These are phyloP conservation scores for Oligia fasciuncula DNA, from an alignment of 2,888 invertebrate species.

Conservation along the genomic window DNA sequence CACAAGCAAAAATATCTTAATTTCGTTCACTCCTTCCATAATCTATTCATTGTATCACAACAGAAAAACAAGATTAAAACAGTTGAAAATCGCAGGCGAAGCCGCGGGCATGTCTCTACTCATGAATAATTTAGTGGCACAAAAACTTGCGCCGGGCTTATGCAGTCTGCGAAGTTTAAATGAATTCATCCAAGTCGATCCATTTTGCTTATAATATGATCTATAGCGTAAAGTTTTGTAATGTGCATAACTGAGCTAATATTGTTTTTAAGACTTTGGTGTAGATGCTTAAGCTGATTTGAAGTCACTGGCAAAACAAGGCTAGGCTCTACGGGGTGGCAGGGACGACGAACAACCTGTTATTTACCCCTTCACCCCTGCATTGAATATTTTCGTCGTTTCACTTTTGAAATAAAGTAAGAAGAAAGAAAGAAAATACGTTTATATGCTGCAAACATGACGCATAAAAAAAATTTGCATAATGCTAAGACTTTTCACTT, in stretches of 20 bases:
- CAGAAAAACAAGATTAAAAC: constrained; percentile 61
- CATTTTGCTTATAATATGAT: constrained; percentile 67
- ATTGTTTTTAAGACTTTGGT: constrained; percentile 20
- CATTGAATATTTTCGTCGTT: no score
- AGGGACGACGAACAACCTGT: neutral
- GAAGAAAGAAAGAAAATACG: no score
- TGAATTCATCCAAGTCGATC: constrained; percentile 73
- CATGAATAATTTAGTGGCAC: constrained; percentile 73
- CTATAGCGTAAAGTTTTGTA: constrained; percentile 62
- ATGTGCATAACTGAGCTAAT: constrained; percentile 33
- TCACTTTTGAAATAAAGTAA: no score
- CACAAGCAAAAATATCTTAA: neutral
- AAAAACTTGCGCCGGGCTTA: constrained; percentile 70
- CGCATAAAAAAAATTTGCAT: no score
- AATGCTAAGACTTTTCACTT: no score
- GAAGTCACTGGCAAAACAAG: neutral
- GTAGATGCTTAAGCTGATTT: neutral
- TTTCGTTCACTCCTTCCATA: neutral
- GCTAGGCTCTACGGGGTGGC: neutral
- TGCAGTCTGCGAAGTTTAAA: constrained; percentile 75
- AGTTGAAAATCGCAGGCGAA: constrained; percentile 62
- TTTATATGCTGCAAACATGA: no score
- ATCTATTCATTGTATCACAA: constrained; percentile 30
- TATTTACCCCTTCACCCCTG: no score
- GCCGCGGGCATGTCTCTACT: constrained; percentile 60